Evolutionary conservation across 2,888 invertebrate genomes (phyloP), one percentile per base, ranked within the genome.

Genomic region (Parnassius glacialis): DNA sequence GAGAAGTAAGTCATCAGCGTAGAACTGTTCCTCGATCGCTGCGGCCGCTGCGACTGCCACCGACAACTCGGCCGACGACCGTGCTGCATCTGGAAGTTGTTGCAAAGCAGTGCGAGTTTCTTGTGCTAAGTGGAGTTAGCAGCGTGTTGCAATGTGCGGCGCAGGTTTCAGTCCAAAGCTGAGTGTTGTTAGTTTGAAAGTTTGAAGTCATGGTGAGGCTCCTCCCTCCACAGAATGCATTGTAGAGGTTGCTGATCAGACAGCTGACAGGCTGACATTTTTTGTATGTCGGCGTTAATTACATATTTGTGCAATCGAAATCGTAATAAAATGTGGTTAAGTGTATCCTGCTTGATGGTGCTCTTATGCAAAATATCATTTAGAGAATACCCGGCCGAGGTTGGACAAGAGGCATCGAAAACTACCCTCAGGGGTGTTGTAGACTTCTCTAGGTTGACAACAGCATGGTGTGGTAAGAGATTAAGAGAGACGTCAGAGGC

Each of bases 151-250:
- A 20, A 66, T 20, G 20, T 63, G 42, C 3, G 64, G 67, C 20
- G 67, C 64, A 41, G 50, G 52, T 25, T 64, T 64, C 41, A 66
- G 20, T 1, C 67, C 67, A 55, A 65, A 66, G 41, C 60, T 66
- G 9, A 68, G 59, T 13, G 65, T 67, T 9, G 61, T 67, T 10
- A 67, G 52, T 20, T 41, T 10, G 42, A 61, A 67, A 11, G 59
- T 64, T 43, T 10, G 10, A 52, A 67, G n/a, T 5, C 59, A 51
- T 65, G 43, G 1, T n/a, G 42, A 9, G 56, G 53, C 10, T 61
- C 44, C 12, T 65, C 64, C 12, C 66, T 61, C 62, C 57, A 65
- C 11, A 65, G 25, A 41, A 65, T 59, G 25, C 59, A 65, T 48
- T 48, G 48, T 9, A 48, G n/a, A n/a, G n/a, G 11, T n/a, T 48